phyloP scores from a whole-genome alignment of 1,140 invertebrate species.

The Hylaeus anthracinus region DNA sequence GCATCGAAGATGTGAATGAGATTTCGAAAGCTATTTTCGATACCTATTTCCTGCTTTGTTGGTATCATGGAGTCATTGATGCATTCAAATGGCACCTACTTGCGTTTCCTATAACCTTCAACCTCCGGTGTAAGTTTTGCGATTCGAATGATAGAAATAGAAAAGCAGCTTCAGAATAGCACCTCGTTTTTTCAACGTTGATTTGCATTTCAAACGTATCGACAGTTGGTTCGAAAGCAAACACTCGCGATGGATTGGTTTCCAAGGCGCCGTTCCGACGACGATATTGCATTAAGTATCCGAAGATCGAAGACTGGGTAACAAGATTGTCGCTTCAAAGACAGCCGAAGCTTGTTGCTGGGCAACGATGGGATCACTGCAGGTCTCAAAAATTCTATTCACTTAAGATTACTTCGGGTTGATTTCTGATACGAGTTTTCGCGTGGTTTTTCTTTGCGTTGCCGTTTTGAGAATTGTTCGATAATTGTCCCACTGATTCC shows the following conservation, averaged over 20 bases:
- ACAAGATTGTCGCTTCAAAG: conserved; percentile 40
- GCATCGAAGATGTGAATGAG: too few relatives aligned
- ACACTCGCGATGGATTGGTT: background rate
- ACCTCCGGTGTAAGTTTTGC: too few relatives aligned
- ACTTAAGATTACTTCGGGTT: too few relatives aligned
- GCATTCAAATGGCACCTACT: too few relatives aligned
- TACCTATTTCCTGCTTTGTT: too few relatives aligned
- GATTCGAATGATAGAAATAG: too few relatives aligned
- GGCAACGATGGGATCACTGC: conserved; percentile 1
- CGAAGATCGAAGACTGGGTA: conserved; percentile 16
- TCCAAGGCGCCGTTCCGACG: background rate
- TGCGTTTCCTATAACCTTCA: too few relatives aligned
- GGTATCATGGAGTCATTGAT: too few relatives aligned
- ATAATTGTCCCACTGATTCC: too few relatives aligned
- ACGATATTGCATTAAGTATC: conserved; percentile 23
- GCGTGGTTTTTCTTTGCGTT: background rate
- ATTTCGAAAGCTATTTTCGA: too few relatives aligned
- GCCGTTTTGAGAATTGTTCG: background rate
- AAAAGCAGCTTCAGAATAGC: too few relatives aligned
- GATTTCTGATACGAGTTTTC: background rate
- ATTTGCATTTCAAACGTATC: background rate
- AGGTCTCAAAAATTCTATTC: background rate
- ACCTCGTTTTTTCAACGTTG: background rate
- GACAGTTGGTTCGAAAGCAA: background rate
- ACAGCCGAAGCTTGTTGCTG: background rate